These are phyloP conservation scores for Harlomillsia oculata DNA, from an alignment of 1,140 invertebrate genomes.

Conservation along the genomic window DNA sequence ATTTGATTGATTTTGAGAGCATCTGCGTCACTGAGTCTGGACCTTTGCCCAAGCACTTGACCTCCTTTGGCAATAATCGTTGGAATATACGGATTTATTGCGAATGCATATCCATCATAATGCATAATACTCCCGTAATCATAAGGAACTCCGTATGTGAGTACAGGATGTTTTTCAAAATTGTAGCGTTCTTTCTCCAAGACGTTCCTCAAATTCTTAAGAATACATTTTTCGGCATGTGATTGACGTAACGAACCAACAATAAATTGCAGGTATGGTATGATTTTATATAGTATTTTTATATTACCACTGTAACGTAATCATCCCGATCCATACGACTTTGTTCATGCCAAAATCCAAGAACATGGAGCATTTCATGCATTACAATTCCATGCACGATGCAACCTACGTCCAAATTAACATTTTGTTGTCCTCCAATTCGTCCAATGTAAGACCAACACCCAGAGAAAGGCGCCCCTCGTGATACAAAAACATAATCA, in stretches of 20 bases:
- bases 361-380: conserved; percentile 56
- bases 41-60: conserved; percentile 55
- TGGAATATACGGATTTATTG: conserved; percentile 19
- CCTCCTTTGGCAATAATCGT: conserved; percentile 11
- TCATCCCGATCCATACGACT: conserved; percentile 54
- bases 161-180: conserved; percentile 19
- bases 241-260: no score
- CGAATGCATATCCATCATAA: conserved; percentile 30
- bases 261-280: no score
- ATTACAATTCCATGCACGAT: conserved; percentile 46
- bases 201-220: no score
- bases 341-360: conserved; percentile 60
- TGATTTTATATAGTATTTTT: conserved; percentile 43
- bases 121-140: conserved; percentile 34
- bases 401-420: conserved; percentile 45
- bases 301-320: conserved; percentile 58
- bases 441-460: conserved; percentile 49
- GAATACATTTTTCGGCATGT: no score
- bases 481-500: conserved; percentile 44
- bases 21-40: conserved; percentile 58
- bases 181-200: no score
- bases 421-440: conserved; percentile 46
- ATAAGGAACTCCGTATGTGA: conserved; percentile 21
- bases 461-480: conserved; percentile 34
- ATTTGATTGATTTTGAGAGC: conserved; percentile 60